Evolutionary conservation across 2,797 vertebrate species (phyloP), one percentile per base, ranked within the genome.

Genomic region (Pterois miles): DNA sequence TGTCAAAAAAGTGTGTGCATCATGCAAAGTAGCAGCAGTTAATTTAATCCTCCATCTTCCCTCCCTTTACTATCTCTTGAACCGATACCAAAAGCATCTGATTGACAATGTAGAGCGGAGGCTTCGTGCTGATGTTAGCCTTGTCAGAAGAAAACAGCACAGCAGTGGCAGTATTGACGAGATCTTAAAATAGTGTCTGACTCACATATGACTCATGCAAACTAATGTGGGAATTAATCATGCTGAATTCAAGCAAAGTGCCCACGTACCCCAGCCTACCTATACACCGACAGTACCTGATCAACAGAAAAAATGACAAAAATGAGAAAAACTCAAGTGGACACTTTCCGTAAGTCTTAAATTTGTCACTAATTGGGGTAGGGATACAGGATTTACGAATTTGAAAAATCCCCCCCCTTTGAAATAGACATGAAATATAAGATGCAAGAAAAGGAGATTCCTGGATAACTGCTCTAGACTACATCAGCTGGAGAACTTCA

Each of bases 171-270:
- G 22, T 38, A 58, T 5, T 69, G 64, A 52, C 50, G 68, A 38
- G 38, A 46, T 67, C 65, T 78, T 59, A 63, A 80, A 83, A 74
- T 63, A 46, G 78, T 29, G 59, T 58, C 68, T 88, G 84, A 88
- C 82, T 89, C 80, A 89, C 46, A n/a, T 63, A 43, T 83, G 84
- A 88, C 78, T 88, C 82, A 78, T 60, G 8, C 20, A 57, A 57
- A 52, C 34, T 60, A 82, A 71, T 53, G 71, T 53, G 60, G 75
- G 57, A 36, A 68, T 65, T 65, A 83, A 78, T 87, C 59, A 71
- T 43, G 4, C 22, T 69, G 65, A 33, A 71, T 66, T 85, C 20
- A 65, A 54, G 54, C 58, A 60, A 64, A 80, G 65, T n/a, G 64
- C 73, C 83, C 73, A 82, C 77, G 3, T 53, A 65, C 34, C 50